These are phyloP conservation scores for Champsocephalus gunnari DNA, from an alignment of 2,797 vertebrate genomes.

Conservation along the genomic window DNA sequence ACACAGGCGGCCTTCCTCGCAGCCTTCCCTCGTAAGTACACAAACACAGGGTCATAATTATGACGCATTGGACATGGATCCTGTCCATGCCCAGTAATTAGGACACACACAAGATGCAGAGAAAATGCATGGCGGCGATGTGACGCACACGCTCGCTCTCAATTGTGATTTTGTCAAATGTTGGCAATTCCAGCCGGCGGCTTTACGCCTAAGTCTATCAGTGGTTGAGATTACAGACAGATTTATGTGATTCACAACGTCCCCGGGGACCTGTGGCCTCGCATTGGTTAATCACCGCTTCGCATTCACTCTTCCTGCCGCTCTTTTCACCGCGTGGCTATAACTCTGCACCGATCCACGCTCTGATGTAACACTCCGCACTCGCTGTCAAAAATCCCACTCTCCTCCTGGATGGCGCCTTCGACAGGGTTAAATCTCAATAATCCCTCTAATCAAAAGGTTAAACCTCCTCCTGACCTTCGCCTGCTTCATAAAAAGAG, in stretches of 20 bases:
- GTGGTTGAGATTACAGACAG: constrained; percentile 84
- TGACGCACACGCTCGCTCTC: constrained; percentile 49
- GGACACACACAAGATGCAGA: constrained; percentile 53
- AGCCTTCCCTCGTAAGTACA: constrained; percentile 46
- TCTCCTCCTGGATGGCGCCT: constrained; percentile 39
- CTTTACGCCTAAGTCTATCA: constrained; percentile 83
- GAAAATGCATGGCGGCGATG: constrained; percentile 46
- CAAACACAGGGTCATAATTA: constrained; percentile 60
- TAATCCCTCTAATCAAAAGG: constrained; percentile 82
- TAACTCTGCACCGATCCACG: constrained; percentile 50
- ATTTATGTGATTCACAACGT: constrained; percentile 81
- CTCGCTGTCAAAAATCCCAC: constrained; percentile 43
- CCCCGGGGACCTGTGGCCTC: constrained; percentile 74
- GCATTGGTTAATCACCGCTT: constrained; percentile 80
- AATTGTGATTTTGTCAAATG: constrained; percentile 82
- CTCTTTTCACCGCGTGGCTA: constrained; percentile 54
- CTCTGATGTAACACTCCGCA: constrained; percentile 52
- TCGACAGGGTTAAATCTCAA: constrained; percentile 77
- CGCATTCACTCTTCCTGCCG: constrained; percentile 67
- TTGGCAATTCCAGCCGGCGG: constrained; percentile 77
- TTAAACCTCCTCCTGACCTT: constrained; percentile 79
- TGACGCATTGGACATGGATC: constrained; percentile 61
- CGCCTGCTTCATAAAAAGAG: constrained; percentile 75
- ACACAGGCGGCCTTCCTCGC: constrained; percentile 46
- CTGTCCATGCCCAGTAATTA: constrained; percentile 65